These are phyloP conservation scores for Lasioglossum lativentre DNA, from an alignment of 2,888 invertebrate genomes.

Conservation along the genomic window DNA sequence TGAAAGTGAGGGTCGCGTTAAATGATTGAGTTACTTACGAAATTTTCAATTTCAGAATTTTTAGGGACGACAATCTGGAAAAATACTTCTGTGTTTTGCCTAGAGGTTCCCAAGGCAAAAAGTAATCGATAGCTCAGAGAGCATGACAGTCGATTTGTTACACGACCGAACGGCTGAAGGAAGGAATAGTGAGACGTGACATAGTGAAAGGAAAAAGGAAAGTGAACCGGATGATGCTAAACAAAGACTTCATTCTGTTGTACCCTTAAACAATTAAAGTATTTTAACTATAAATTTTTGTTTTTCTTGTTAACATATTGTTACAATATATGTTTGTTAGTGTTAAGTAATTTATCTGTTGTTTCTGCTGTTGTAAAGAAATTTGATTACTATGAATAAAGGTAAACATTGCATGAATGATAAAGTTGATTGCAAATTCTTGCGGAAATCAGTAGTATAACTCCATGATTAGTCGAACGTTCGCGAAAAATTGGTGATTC, in stretches of 20 bases:
- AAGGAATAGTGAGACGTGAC: conserved; percentile 9
- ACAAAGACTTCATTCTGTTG: conserved; percentile 70
- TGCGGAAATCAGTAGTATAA: too few relatives aligned
- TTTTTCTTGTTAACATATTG: neutral
- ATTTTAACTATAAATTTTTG: neutral
- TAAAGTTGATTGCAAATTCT: neutral
- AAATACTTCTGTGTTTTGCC: neutral
- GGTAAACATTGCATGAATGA: conserved; percentile 25
- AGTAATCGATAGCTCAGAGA: neutral
- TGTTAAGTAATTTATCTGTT: conserved; percentile 13
- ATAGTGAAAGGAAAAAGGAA: conserved; percentile 34
- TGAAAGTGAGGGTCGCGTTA: neutral
- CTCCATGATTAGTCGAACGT: too few relatives aligned
- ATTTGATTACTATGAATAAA: conserved; percentile 51
- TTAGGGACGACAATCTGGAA: neutral
- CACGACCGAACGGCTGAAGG: neutral
- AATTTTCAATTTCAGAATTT: conserved; percentile 16
- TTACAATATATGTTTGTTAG: neutral
- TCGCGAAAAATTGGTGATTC: too few relatives aligned
- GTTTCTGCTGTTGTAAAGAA: conserved; percentile 56
- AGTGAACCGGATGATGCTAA: conserved; percentile 59
- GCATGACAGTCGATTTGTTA: conserved; percentile 8
- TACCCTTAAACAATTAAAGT: conserved; percentile 17
- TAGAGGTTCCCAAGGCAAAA: neutral
- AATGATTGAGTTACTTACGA: conserved; percentile 6